A percentile compares a stretch with the other conserved stretches of the same genome.
These are phyloP conservation scores for Cotesia chilonis DNA, from an alignment of 1,140 invertebrate genomes.

Conservation along the genomic window DNA sequence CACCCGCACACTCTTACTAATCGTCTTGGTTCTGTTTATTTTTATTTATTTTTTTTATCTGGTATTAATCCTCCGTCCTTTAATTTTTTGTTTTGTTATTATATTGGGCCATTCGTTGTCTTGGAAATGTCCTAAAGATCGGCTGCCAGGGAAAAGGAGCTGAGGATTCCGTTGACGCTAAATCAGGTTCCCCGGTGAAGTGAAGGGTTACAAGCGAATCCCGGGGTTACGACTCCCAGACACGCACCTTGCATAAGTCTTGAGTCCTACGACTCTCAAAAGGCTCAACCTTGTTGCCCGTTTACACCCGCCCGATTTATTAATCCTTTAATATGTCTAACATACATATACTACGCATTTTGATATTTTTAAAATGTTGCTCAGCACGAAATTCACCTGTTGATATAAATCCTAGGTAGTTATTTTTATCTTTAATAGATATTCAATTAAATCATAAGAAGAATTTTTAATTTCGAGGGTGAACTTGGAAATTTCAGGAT, in stretches of 20 bases:
- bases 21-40: neutral
- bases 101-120: neutral
- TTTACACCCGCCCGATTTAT: constrained; percentile 51
- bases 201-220: constrained; percentile 62
- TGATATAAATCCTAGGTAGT: constrained; percentile 19
- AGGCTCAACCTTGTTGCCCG: constrained; percentile 46
- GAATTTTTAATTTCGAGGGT: no score
- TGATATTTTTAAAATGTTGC: constrained; percentile 28
- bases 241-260: constrained; percentile 61
- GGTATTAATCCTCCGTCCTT: neutral
- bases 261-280: constrained; percentile 36
- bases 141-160: constrained; percentile 15
- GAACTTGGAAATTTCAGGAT: no score
- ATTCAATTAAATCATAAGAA: neutral
- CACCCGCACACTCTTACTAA: constrained; percentile 29
- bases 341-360: constrained; percentile 19
- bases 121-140: constrained; percentile 9
- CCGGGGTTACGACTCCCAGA: constrained; percentile 59
- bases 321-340: constrained; percentile 41
- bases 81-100: constrained; percentile 18
- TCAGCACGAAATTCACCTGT: constrained; percentile 35
- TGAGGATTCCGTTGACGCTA: constrained; percentile 57
- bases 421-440: no score
- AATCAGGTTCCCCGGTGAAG: constrained; percentile 51
- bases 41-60: no score